Evolutionary conservation across 1,140 invertebrate genomes (phyloP), one percentile per base, ranked within the genome.

Genomic region (Drosophila malerkotliana): DNA sequence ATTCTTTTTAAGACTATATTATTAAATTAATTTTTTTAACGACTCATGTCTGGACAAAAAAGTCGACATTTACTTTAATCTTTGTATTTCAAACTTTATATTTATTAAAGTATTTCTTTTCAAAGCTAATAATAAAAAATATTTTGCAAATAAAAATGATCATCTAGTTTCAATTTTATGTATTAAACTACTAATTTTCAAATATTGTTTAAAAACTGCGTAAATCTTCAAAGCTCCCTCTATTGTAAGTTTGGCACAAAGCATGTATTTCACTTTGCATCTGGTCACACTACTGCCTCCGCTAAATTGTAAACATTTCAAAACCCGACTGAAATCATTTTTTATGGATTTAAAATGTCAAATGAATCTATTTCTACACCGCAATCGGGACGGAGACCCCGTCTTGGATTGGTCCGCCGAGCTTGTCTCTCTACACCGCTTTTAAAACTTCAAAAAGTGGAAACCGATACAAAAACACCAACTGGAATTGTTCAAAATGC

Each of bases 321-420:
- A 71, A 71, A 34, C 30, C 4, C 6, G 8, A 37, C 10, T 37
- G 34, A 37, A 37, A 12, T 4, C 4, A 21, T 21, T 51, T 34
- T 48, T 48, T 39, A 8, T 15, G 26, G 14, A 28, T 7, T 47
- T 39, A 10, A 1, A 28, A 74, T 74, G 72, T 37, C 53, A 5
- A 30, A 41, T 0, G 32, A 58, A 7, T 14, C 60, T 4, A 28
- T 48, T 24, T 32, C 26, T 7, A 74, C 72, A 1, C 72, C 72
- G 2, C 48, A 57, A 12, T 56, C 59, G 1, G 71, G 24, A 0
- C 14, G 37, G 2, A 48, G 32, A 30, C 72, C 52, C 0, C 60
- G 59, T 9, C 21, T 74, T 4, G 71, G 72, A n/a, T 28, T 74
- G 30, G 37, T 30, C 0, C 55, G 52, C 8, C 51, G 66, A 1